Evolutionary conservation across 2,113 vertebrate genomes (phyloP).

Genomic region (Lagopus muta): DNA sequence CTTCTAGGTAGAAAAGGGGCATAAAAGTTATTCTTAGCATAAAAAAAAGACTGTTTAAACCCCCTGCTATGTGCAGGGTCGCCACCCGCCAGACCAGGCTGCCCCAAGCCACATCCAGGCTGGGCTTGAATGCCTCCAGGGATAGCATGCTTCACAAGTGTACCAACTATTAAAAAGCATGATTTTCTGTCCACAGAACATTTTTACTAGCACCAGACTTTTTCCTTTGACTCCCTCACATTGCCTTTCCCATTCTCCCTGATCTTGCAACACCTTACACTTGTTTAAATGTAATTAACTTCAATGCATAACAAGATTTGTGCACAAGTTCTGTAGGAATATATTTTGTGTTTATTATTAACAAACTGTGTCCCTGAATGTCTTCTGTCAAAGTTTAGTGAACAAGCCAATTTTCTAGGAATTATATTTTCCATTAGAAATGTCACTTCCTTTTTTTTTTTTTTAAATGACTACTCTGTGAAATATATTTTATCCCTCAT

Average conservation of each 20-base stretch:
- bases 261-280: neutral
- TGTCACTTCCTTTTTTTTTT: neutral
- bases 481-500: neutral
- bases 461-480: neutral
- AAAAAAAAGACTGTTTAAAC: neutral
- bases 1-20: neutral
- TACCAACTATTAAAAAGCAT: neutral
- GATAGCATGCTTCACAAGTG: neutral
- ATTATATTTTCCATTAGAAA: neutral
- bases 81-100: too few species aligned
- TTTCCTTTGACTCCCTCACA: neutral
- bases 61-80: too few species aligned
- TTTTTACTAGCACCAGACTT: neutral
- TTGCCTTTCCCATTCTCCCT: neutral
- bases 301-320: constrained; percentile 28
- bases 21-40: neutral
- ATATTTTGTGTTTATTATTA: neutral
- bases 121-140: too few species aligned
- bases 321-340: neutral
- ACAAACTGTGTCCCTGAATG: neutral
- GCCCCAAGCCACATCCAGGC: too few species aligned
- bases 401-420: constrained; percentile 2
- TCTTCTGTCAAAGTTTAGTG: neutral
- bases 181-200: neutral
- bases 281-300: neutral